Conservation (phyloP, 2,113 vertebrate genomes). For the Halcyon malimbica region DNA sequence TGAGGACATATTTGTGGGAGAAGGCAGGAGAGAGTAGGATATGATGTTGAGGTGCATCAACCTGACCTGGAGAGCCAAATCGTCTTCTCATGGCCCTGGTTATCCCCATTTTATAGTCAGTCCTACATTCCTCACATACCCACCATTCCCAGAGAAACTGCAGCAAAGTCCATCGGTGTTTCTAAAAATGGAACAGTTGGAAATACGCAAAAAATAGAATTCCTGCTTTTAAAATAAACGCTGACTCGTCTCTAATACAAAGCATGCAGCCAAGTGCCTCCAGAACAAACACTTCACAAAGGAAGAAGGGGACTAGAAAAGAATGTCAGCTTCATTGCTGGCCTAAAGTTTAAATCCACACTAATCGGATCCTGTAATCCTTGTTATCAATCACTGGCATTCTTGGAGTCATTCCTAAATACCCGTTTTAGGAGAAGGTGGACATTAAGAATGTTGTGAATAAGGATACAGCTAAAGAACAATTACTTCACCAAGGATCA, state of each 20-base stretch:
- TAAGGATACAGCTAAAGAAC: background rate
- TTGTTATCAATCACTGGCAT: slow-evolving; percentile 38
- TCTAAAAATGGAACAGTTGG: slow-evolving; percentile 30
- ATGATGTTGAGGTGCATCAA: background rate
- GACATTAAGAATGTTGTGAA: slow-evolving; percentile 14
- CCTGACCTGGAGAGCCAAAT: background rate
- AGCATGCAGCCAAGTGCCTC: slow-evolving; percentile 24
- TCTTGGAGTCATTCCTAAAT: slow-evolving; percentile 53
- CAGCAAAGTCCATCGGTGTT: slow-evolving; percentile 21
- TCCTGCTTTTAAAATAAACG: slow-evolving; percentile 60
- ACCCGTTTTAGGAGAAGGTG: slow-evolving; percentile 43
- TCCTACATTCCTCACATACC: slow-evolving; percentile 40
- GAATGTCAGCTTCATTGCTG: slow-evolving; percentile 14
- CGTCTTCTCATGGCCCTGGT: background rate
- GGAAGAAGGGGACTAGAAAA: slow-evolving; percentile 34
- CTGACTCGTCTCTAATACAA: background rate
- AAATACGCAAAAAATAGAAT: slow-evolving; percentile 39
- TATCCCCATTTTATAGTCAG: background rate
- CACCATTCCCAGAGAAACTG: slow-evolving; percentile 47
- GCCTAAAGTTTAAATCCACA: slow-evolving; percentile 22
- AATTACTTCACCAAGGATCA: background rate
- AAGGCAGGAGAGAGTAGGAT: background rate
- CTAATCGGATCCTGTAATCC: slow-evolving; percentile 32
- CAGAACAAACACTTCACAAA: slow-evolving; percentile 52
- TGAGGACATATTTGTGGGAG: background rate